Evolutionary conservation across 2,888 invertebrate genomes (phyloP).

Genomic region (Melangyna quadrimaculata): DNA sequence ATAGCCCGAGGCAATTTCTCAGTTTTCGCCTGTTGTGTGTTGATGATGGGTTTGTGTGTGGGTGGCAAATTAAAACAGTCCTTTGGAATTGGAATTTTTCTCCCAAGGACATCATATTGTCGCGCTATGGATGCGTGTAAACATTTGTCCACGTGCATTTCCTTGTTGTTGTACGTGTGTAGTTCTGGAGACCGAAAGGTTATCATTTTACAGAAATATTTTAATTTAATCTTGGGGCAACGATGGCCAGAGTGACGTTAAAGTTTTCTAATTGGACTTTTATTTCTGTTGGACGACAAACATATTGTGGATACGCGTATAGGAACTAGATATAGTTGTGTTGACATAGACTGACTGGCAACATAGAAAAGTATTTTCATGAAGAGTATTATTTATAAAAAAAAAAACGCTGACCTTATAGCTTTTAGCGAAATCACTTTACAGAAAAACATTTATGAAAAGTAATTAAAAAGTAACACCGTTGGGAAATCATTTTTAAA

Average conservation of each 20-base stretch:
- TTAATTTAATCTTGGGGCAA: constrained; percentile 36
- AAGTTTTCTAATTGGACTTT: constrained; percentile 41
- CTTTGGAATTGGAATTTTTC: neutral
- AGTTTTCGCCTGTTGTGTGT: neutral
- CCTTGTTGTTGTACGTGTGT: too few relatives aligned
- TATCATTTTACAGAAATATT: constrained; percentile 35
- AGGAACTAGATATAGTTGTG: neutral
- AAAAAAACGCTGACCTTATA: neutral
- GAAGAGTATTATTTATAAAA: neutral
- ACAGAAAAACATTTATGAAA: constrained; percentile 7
- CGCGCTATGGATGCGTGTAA: neutral
- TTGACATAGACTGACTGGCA: constrained; percentile 4
- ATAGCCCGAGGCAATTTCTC: neutral
- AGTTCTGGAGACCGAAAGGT: neutral
- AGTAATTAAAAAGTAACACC: constrained; percentile 13
- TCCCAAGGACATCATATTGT: neutral
- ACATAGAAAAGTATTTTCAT: neutral
- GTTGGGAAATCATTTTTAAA: constrained; percentile 14
- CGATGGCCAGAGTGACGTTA: neutral
- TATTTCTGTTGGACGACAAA: constrained; percentile 28
- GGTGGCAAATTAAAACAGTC: neutral
- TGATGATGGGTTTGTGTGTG: neutral
- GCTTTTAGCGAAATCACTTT: constrained; percentile 12
- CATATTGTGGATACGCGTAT: neutral
- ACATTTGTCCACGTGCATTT: neutral